Evolutionary conservation across 2,113 vertebrate species (phyloP).

Genomic region (Prunella himalayana): DNA sequence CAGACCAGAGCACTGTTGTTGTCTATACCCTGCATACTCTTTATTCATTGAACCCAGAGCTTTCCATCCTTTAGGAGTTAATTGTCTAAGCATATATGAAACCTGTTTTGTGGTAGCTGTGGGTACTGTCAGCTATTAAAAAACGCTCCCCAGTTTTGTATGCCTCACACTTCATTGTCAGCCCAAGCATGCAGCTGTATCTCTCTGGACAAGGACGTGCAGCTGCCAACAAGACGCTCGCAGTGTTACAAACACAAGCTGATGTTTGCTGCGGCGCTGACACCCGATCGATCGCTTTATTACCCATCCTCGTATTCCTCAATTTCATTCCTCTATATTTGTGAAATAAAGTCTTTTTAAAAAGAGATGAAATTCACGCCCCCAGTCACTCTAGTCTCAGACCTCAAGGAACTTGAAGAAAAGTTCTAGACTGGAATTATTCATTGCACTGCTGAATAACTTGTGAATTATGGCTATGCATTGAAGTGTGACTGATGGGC

Average conservation of each 20-base stretch:
- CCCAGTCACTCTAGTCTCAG: neutral
- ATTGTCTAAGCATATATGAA: neutral
- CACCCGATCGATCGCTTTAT: neutral
- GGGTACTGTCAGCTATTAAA: neutral
- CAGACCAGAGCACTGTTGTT: neutral
- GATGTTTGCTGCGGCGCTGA: neutral
- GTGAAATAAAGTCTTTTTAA: neutral
- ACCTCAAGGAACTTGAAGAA: neutral
- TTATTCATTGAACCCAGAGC: neutral
- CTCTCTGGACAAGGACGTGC: neutral
- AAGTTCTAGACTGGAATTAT: conserved; percentile 46
- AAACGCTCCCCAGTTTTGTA: neutral
- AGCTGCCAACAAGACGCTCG: neutral
- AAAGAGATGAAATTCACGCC: neutral
- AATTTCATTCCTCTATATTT: neutral
- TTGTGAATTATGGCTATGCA: neutral
- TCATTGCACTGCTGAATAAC: conserved; percentile 21
- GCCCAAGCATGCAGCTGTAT: neutral
- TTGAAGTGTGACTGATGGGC: conserved; percentile 35
- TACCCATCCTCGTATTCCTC: neutral
- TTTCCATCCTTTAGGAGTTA: neutral
- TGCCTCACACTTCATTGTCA: neutral
- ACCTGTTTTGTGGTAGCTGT: neutral
- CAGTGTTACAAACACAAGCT: neutral
- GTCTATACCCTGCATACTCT: neutral